Base-by-base conservation (phyloP, 1,140 invertebrate genomes). In the Leptopilina boulardi region DNA sequence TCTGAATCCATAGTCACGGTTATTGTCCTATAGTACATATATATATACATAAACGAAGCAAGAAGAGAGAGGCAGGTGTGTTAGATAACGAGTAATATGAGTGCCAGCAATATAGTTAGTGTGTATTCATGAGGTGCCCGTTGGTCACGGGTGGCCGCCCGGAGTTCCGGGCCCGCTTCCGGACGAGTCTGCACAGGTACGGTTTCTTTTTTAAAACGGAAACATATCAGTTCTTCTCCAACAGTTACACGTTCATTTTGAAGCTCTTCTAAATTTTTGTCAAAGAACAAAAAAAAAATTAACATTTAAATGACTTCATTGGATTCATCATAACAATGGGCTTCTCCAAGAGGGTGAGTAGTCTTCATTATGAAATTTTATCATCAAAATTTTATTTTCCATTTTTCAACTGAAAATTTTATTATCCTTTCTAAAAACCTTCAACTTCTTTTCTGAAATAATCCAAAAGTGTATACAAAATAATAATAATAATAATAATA, bases 81-180 rank as follows among this genome's bases (percentile, higher is more conserved):
- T 86, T 87, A 83, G 82, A 84, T 85, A 87, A 85, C 79, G 73
- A 74, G 76, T 78, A 81, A 81, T 73, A 74, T 34, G 74, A 54
- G 80, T 76, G 74, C 76, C 81, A 80, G 81, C 82, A 38, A 38
- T 38, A 85, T 84, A 77, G 82, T 51, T 73, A 73, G 71, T 71
- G 26, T 83, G 82, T 87, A 84, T 88, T 83, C 83, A 84, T 83
- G 84, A 83, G 83, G 83, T 84, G 77, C 79, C 80, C 83, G 87
- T 83, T 84, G 87, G 89, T 91, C 88, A 90, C 88, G 89, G 88
- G 78, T 91, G 87, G 90, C 88, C 84, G 89, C 80, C 76, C 82
- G 76, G 86, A 87, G 89, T 91, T 90, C 90, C 89, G 90, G 89
- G 84, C 86, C 86, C 84, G 85, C 85, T 90, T 91, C 90, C 90